Conservation (phyloP, 2,888 invertebrate species). For the Shargacucullia verbasci region DNA sequence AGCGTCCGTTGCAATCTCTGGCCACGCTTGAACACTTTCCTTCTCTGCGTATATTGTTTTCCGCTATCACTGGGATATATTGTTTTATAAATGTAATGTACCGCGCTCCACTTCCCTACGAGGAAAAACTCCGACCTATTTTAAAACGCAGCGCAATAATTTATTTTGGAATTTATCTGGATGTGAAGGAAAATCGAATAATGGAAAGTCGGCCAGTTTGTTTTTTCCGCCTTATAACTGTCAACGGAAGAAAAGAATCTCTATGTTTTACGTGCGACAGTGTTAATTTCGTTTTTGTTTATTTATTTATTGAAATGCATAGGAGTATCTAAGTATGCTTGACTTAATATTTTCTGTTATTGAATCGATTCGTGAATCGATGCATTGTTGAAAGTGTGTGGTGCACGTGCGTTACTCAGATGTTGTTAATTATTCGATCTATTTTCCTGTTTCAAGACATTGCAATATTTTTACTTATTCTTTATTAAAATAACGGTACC, state of each 20-base stretch:
- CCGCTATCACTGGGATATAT: constrained; percentile 36
- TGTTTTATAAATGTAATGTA: constrained; percentile 42
- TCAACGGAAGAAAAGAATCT: constrained; percentile 20
- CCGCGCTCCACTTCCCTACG: constrained; percentile 1
- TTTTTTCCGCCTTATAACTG: constrained; percentile 43
- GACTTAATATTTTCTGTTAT: too few species aligned
- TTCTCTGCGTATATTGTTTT: constrained; percentile 57
- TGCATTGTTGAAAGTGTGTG: too few species aligned
- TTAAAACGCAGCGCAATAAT: constrained; percentile 39
- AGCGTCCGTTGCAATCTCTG: constrained; percentile 75
- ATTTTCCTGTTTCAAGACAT: too few species aligned
- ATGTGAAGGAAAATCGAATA: constrained; percentile 44
- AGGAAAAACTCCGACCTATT: constrained; percentile 37
- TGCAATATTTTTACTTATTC: too few species aligned
- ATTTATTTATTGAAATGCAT: background rate
- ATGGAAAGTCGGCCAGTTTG: constrained; percentile 45
- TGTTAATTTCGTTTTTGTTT: constrained; percentile 9
- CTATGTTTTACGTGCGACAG: constrained; percentile 25
- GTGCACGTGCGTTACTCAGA: too few species aligned
- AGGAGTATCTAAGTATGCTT: background rate
- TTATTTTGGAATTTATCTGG: constrained; percentile 43
- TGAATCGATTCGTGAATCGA: too few species aligned
- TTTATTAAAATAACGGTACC: too few species aligned
- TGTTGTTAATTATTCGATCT: too few species aligned
- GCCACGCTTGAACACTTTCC: constrained; percentile 76